Conservation (phyloP, 2,113 vertebrate genomes). For the Lutjanus erythropterus region DNA sequence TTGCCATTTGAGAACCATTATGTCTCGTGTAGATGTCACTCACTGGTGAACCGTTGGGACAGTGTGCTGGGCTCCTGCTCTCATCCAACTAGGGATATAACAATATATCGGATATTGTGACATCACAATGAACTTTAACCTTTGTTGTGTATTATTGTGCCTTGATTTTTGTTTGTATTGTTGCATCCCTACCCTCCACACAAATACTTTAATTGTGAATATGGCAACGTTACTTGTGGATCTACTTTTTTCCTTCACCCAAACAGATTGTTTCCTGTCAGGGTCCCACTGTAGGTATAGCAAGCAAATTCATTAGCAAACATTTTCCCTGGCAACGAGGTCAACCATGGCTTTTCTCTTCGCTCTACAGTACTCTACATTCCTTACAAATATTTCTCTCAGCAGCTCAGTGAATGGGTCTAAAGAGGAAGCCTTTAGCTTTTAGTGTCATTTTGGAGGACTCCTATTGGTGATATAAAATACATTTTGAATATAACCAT, state of each 20-base stretch:
- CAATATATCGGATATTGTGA: too few species aligned
- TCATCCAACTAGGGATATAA: too few species aligned
- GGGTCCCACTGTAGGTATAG: not conserved
- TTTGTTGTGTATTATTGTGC: too few species aligned
- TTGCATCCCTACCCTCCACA: too few species aligned
- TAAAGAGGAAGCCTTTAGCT: not conserved
- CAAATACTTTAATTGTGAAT: not conserved
- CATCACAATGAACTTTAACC: too few species aligned
- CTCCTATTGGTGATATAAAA: not conserved
- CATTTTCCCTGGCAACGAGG: not conserved
- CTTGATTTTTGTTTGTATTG: too few species aligned
- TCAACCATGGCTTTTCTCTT: not conserved
- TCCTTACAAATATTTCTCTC: not conserved
- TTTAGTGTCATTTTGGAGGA: not conserved
- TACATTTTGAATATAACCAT: not conserved
- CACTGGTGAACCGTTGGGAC: not conserved
- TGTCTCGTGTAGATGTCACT: not conserved
- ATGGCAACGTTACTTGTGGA: not conserved
- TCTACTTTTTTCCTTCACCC: not conserved
- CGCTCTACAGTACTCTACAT: not conserved
- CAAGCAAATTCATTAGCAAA: constrained; percentile 11
- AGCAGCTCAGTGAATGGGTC: not conserved
- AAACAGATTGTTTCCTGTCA: not conserved
- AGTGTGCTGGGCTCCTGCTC: too few species aligned
- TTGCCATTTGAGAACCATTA: not conserved